Evolutionary conservation across 1,140 invertebrate genomes (phyloP).

Genomic region (Papilio polyxenes): DNA sequence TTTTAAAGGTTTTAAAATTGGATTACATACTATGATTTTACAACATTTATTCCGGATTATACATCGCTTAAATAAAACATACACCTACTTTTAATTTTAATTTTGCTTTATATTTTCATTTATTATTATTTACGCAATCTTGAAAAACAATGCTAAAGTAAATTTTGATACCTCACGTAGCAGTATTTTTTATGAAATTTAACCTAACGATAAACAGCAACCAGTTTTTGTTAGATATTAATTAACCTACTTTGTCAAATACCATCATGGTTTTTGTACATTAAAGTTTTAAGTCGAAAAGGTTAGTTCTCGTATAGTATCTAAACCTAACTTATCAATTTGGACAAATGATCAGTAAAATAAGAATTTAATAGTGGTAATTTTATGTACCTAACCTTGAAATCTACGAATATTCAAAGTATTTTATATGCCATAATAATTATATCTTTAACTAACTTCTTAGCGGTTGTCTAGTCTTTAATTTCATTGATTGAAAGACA

Average conservation of each 20-base stretch:
- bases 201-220: background rate
- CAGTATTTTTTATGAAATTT: background rate
- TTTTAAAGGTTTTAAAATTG: too few relatives aligned
- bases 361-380: conserved; percentile 8
- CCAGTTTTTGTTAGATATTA: background rate
- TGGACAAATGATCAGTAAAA: background rate
- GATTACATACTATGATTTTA: too few relatives aligned
- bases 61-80: too few relatives aligned
- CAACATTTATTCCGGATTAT: too few relatives aligned
- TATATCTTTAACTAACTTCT: background rate
- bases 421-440: background rate
- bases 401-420: background rate
- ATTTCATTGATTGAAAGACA: background rate
- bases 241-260: conserved; percentile 1
- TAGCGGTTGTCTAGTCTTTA: background rate
- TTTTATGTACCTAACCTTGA: conserved; percentile 2
- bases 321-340: conserved; percentile 2
- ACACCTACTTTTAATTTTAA: too few relatives aligned
- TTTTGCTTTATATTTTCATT: background rate
- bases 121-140: background rate
- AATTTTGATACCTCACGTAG: conserved; percentile 5
- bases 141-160: background rate
- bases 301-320: conserved; percentile 2
- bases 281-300: background rate
- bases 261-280: background rate